Evolutionary conservation across 2,888 invertebrate genomes (phyloP).

Genomic region (Hemicrepidius hirtus): DNA sequence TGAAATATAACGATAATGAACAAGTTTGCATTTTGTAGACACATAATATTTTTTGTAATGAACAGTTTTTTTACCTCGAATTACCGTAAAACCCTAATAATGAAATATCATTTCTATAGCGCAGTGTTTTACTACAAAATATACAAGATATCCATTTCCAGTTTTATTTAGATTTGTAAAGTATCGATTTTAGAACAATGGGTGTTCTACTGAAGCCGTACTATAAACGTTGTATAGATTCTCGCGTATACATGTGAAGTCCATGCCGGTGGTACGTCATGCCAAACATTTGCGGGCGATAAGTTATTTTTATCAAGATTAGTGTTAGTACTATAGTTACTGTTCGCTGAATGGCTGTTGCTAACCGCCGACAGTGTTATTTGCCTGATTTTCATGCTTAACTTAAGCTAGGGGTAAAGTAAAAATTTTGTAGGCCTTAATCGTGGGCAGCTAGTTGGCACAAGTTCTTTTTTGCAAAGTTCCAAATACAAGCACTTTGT

Average conservation of each 20-base stretch:
- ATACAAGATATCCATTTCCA: background rate
- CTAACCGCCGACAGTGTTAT: conserved; percentile 26
- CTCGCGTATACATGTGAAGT: conserved; percentile 31
- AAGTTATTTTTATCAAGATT: conserved; percentile 41
- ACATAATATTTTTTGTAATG: too few species aligned
- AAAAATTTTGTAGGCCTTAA: conserved; percentile 2
- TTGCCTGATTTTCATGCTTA: conserved; percentile 23
- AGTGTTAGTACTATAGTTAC: conserved; percentile 31
- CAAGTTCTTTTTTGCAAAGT: background rate
- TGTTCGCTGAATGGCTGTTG: conserved; percentile 34
- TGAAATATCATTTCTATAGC: too few species aligned
- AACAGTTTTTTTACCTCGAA: too few species aligned
- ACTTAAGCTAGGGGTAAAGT: background rate
- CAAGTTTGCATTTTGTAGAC: too few species aligned
- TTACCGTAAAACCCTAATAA: too few species aligned
- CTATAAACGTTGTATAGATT: conserved; percentile 11
- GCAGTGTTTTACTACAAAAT: background rate
- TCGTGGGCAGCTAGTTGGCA: background rate
- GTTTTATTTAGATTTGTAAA: background rate
- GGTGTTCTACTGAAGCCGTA: conserved; percentile 15
- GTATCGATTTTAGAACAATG: conserved; percentile 23
- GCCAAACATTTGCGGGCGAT: conserved; percentile 29
- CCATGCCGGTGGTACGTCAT: conserved; percentile 30
- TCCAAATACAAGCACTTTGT: too few species aligned
- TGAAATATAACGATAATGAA: too few species aligned